Evolutionary conservation across 2,888 invertebrate genomes (phyloP), one percentile per base, ranked within the genome.

Genomic region (Phortica magna): DNA sequence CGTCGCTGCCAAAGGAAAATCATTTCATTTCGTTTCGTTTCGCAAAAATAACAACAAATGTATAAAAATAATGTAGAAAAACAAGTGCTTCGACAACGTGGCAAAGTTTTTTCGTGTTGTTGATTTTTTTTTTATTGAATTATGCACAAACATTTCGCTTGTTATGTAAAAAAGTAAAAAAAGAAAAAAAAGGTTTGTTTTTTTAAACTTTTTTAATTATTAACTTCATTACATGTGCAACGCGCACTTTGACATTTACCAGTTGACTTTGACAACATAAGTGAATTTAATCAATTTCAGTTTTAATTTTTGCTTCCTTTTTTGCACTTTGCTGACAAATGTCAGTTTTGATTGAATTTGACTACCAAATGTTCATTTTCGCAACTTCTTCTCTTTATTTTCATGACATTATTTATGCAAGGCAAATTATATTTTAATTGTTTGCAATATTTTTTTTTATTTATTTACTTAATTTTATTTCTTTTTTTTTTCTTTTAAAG

Each of bases 281-380:
- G 48, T 48, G 14, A 48, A 48, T 48, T 61, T 22, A 61, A 17
- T 7, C 61, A 61, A 9, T 61, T 12, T 22, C 59, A 59, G 14
- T 2, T 19, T 12, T 22, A 19, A 59, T 2, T 2, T 19, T 22
- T 9, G 4, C 22, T 22, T 61, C 22, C 22, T 14, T 19, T 5
- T 59, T 61, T 19, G 10, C 43, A 68, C 12, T 68, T 43, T 43
- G 53, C 55, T 39, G 70, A 55, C 53, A 71, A 31, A 53, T 71
- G 14, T 71, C 70, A 6, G 14, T 31, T 71, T 55, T 71, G 55
- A 68, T 68, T 48, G 42, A 68, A 41, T 68, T 43, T 68, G 19
- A 19, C 17, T 9, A 7, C 19, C 42, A 31, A 71, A 31, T n/a
- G 55, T 5, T 19, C 7, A 61, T 61, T 61, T 22, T 19, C 14